phyloP scores from a whole-genome alignment of 2,888 invertebrate species.

The Caenorhabditis wallacei region DNA sequence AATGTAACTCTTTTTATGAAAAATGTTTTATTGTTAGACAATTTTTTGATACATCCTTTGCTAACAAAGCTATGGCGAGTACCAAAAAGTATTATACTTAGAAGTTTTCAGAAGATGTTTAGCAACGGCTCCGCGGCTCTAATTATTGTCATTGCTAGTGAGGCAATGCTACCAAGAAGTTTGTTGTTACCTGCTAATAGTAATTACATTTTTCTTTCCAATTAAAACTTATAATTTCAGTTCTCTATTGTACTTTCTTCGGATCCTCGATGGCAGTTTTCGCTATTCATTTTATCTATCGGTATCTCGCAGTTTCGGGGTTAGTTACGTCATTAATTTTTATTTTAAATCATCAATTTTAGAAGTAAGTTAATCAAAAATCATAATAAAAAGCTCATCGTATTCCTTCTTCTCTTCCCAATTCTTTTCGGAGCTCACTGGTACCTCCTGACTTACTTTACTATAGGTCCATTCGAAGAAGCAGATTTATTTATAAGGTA shows the following conservation, averaged over 20 bases:
- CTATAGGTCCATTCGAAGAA: conserved; percentile 13
- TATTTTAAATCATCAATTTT: background rate
- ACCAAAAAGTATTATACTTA: no score
- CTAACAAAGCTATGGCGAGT: no score
- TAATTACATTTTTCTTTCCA: background rate
- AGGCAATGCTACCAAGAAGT: conserved; percentile 1
- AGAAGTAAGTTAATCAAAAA: conserved; percentile 15
- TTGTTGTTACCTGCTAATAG: background rate
- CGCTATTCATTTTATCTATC: conserved; percentile 45
- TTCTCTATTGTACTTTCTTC: conserved; percentile 40
- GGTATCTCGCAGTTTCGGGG: conserved; percentile 34
- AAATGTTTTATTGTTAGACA: no score
- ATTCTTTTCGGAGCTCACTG: conserved; percentile 18
- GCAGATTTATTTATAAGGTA: conserved; percentile 31
- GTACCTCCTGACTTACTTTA: background rate
- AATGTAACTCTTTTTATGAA: no score
- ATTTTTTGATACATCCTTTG: no score
- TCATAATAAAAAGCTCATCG: background rate
- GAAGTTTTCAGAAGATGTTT: conserved; percentile 23
- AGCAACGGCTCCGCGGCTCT: conserved; percentile 20
- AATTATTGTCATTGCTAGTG: background rate
- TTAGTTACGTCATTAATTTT: background rate
- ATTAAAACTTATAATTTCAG: conserved; percentile 20
- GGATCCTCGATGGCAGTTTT: conserved; percentile 45
- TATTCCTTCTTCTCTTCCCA: background rate